These are phyloP conservation scores for Hydroisotoma schaefferi DNA, from an alignment of 2,888 invertebrate species.

Conservation along the genomic window DNA sequence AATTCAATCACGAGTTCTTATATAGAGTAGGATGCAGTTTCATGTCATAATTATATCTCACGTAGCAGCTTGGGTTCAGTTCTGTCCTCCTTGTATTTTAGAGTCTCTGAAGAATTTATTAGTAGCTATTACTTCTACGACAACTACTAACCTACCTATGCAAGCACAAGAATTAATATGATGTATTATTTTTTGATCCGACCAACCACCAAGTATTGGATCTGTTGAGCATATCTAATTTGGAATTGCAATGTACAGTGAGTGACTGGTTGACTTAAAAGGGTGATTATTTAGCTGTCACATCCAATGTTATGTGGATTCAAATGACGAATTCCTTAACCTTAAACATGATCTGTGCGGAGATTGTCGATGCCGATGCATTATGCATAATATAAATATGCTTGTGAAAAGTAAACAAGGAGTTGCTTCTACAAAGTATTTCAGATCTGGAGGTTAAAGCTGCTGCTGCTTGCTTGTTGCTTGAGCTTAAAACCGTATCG, in stretches of 20 bases:
- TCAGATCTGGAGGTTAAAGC: neutral
- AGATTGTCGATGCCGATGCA: no score
- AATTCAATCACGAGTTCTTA: neutral
- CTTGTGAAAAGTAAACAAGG: neutral
- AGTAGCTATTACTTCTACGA: neutral
- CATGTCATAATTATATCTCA: neutral
- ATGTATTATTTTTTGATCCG: neutral
- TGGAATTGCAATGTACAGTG: neutral
- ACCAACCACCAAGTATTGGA: neutral
- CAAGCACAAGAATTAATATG: neutral
- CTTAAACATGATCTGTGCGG: no score
- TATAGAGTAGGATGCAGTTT: conserved; percentile 2
- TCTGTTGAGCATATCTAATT: neutral
- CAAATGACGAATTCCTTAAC: neutral
- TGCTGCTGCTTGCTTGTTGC: neutral
- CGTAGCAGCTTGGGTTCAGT: no score
- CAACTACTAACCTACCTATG: neutral
- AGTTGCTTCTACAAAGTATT: neutral
- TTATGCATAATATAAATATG: no score
- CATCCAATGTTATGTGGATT: neutral
- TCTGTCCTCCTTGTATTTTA: neutral
- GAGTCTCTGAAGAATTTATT: neutral
- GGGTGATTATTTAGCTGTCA: neutral
- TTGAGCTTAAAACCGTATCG: neutral
- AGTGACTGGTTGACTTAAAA: neutral